phyloP scores from a whole-genome alignment of 2,888 invertebrate species.

The Lithophane ornitopus region DNA sequence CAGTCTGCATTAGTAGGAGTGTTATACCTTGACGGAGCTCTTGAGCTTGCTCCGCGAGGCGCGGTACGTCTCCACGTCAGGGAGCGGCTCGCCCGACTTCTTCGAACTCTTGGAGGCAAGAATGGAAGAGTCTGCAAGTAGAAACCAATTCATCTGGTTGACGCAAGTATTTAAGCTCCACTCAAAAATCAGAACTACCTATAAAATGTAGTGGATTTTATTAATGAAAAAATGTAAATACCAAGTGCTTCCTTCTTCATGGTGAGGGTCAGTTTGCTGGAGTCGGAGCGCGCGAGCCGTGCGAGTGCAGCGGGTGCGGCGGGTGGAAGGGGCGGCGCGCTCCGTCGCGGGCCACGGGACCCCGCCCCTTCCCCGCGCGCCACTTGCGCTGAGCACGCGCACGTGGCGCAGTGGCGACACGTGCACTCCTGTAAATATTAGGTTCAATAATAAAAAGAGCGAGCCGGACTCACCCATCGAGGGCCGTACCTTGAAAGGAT shows the following conservation, averaged over 20 bases:
- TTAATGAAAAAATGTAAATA: slow-evolving; percentile 46
- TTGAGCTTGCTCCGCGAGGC: slow-evolving; percentile 80
- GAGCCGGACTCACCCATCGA: background rate
- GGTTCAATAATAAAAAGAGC: background rate
- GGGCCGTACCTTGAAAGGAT: no score
- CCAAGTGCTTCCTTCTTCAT: slow-evolving; percentile 85
- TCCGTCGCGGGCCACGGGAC: slow-evolving; percentile 51
- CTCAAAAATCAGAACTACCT: background rate
- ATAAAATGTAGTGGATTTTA: no score
- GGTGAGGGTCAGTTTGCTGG: slow-evolving; percentile 76
- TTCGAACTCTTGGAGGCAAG: slow-evolving; percentile 84
- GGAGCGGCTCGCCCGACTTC: slow-evolving; percentile 81
- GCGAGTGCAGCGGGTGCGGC: slow-evolving; percentile 48
- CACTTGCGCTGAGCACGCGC: slow-evolving; percentile 64
- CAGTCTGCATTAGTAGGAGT: slow-evolving; percentile 22
- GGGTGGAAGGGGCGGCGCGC: slow-evolving; percentile 57
- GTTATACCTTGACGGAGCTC: slow-evolving; percentile 84
- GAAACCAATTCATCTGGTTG: background rate
- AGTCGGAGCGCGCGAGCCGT: slow-evolving; percentile 60
- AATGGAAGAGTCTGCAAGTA: slow-evolving; percentile 81
- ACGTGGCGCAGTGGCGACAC: slow-evolving; percentile 69
- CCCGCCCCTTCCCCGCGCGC: slow-evolving; percentile 35
- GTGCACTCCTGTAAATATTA: slow-evolving; percentile 61
- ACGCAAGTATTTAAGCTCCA: background rate
- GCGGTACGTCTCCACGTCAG: slow-evolving; percentile 83